Evolutionary conservation across 2,113 vertebrate genomes (phyloP).

Genomic region (Eira barbara): DNA sequence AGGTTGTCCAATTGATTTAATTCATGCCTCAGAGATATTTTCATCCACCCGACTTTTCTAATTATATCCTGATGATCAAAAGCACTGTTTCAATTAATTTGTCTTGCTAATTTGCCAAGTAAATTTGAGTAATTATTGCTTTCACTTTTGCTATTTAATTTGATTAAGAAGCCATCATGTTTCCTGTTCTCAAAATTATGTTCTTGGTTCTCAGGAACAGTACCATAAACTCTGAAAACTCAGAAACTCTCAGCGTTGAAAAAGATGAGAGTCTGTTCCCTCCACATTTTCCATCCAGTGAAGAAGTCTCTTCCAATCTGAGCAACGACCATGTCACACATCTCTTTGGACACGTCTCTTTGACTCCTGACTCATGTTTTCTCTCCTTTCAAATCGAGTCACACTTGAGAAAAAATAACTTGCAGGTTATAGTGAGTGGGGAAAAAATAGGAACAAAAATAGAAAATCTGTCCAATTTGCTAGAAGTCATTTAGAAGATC

Average conservation of each 20-base stretch:
- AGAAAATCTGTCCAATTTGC: background rate
- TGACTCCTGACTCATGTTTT: background rate
- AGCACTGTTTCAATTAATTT: slow-evolving; percentile 76
- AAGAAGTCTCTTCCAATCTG: background rate
- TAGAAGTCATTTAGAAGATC: background rate
- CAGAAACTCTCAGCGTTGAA: background rate
- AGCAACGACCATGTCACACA: background rate
- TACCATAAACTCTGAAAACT: background rate
- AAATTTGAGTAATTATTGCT: slow-evolving; percentile 78
- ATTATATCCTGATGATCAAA: slow-evolving; percentile 74
- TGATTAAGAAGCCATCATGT: slow-evolving; percentile 66
- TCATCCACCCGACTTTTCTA: slow-evolving; percentile 68
- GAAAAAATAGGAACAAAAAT: background rate
- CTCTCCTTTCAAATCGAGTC: background rate
- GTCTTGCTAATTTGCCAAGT: slow-evolving; percentile 74
- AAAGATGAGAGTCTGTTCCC: background rate
- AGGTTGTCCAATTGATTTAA: background rate
- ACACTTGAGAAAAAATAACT: background rate
- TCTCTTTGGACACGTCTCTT: background rate
- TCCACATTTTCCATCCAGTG: background rate
- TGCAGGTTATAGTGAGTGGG: background rate
- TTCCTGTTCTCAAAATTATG: slow-evolving; percentile 57
- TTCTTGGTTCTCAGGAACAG: slow-evolving; percentile 27
- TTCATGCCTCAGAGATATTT: slow-evolving; percentile 62
- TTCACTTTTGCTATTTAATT: slow-evolving; percentile 81